A percentile compares a stretch with the other conserved stretches of the same genome.
Evolutionary conservation across 2,888 invertebrate species (phyloP).

Genomic region (Suillia variegata): DNA sequence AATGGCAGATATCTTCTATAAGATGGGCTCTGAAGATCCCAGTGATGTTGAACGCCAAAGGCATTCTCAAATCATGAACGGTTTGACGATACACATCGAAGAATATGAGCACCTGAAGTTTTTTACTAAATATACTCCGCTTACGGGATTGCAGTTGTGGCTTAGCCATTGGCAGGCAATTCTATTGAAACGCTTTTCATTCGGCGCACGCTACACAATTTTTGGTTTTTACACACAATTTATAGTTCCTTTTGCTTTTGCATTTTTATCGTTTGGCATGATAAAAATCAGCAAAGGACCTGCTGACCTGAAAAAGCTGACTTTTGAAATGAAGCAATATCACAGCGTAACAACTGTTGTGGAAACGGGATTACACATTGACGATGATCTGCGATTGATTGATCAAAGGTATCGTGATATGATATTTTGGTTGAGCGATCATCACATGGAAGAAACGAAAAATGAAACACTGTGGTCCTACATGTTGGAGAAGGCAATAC

Average conservation of each 20-base stretch:
- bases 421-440: background rate
- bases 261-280: no score
- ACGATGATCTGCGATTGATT: no score
- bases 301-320: no score
- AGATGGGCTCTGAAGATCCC: slow-evolving; percentile 46
- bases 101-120: background rate
- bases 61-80: background rate
- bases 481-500: no score
- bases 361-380: no score
- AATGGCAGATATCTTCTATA: slow-evolving; percentile 85
- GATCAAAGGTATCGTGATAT: no score
- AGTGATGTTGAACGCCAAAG: slow-evolving; percentile 14
- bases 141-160: slow-evolving; percentile 45
- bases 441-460: background rate
- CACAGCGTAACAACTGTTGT: no score
- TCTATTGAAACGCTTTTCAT: slow-evolving; percentile 63
- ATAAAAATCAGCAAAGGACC: no score
- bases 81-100: background rate
- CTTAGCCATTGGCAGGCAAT: slow-evolving; percentile 67
- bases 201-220: no score
- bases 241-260: no score
- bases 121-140: background rate
- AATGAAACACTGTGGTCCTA: background rate
- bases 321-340: no score
- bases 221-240: no score